Conservation (phyloP, 1,140 invertebrate species). For the Orius laevigatus region DNA sequence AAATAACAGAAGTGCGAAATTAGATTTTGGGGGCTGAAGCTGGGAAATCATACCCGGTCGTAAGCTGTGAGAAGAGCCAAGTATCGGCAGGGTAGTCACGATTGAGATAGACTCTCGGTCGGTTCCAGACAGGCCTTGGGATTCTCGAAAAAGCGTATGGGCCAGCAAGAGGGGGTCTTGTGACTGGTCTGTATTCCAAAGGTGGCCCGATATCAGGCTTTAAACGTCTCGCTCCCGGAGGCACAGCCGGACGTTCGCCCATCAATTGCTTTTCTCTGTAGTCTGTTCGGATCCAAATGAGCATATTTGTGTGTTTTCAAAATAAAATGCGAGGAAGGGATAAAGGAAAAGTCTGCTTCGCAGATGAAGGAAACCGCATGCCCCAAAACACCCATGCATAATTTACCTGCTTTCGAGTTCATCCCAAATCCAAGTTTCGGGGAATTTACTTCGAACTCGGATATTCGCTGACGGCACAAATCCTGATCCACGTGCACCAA, state of each 20-base stretch:
- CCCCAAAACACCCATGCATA: slow-evolving; percentile 1
- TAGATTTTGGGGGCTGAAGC: neutral
- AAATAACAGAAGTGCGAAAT: slow-evolving; percentile 8
- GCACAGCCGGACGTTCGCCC: slow-evolving; percentile 23
- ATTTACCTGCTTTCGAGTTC: slow-evolving; percentile 36
- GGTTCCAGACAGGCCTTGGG: slow-evolving; percentile 59
- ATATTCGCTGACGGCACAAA: slow-evolving; percentile 27
- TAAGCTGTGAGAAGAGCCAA: slow-evolving; percentile 71
- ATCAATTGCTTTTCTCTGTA: neutral
- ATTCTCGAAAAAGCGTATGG: slow-evolving; percentile 80
- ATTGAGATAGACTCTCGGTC: slow-evolving; percentile 55
- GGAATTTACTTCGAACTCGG: slow-evolving; percentile 39
- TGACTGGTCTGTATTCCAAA: slow-evolving; percentile 37
- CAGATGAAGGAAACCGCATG: neutral
- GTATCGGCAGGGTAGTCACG: slow-evolving; percentile 35
- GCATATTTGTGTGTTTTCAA: neutral
- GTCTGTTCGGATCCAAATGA: neutral
- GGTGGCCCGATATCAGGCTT: slow-evolving; percentile 39
- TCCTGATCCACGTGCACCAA: slow-evolving; percentile 14
- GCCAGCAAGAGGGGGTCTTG: slow-evolving; percentile 63
- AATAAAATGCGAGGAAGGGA: neutral
- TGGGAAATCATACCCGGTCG: slow-evolving; percentile 45
- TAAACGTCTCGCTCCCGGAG: slow-evolving; percentile 33
- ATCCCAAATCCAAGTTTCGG: slow-evolving; percentile 48
- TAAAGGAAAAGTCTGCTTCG: neutral